Evolutionary conservation across 2,113 vertebrate species (phyloP).

Genomic region (Clinocottus analis): DNA sequence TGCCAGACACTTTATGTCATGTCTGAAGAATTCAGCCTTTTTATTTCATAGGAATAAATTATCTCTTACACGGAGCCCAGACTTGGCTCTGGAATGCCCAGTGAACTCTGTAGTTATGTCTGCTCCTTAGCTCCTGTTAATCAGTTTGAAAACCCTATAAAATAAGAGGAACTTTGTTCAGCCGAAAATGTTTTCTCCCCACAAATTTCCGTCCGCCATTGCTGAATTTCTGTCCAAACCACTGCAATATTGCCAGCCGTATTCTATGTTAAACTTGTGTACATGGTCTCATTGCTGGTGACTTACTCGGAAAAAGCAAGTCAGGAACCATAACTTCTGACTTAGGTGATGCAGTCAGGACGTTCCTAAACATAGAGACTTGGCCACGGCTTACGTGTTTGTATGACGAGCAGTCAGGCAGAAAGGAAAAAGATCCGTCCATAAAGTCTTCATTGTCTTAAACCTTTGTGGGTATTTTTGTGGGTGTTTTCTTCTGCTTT

Average conservation of each 20-base stretch:
- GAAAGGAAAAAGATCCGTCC: not conserved
- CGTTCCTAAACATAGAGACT: not conserved
- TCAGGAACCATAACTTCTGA: not conserved
- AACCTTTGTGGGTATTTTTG: not conserved
- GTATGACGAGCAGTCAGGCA: not conserved
- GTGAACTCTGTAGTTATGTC: not conserved
- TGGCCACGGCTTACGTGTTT: not conserved
- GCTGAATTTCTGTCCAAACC: not conserved
- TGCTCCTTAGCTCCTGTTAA: not conserved
- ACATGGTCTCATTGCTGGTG: not conserved
- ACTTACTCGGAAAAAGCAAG: not conserved
- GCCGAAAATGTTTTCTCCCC: not conserved
- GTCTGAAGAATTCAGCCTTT: slow-evolving; percentile 2
- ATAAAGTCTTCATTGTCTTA: not conserved
- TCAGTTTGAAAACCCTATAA: not conserved
- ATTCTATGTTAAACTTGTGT: not conserved
- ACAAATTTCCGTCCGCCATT: not conserved
- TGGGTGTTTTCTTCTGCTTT: not conserved
- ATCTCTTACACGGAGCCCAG: slow-evolving; percentile 10
- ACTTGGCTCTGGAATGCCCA: slow-evolving; percentile 2
- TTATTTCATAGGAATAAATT: slow-evolving; percentile 18
- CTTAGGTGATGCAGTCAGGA: not conserved
- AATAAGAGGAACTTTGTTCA: not conserved
- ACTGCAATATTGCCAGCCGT: not conserved
- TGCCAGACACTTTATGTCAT: slow-evolving; percentile 24